A percentile compares a stretch with the other conserved stretches of the same genome.
Conservation (phyloP, 2,797 vertebrate genomes). For the Mus minutoides region DNA sequence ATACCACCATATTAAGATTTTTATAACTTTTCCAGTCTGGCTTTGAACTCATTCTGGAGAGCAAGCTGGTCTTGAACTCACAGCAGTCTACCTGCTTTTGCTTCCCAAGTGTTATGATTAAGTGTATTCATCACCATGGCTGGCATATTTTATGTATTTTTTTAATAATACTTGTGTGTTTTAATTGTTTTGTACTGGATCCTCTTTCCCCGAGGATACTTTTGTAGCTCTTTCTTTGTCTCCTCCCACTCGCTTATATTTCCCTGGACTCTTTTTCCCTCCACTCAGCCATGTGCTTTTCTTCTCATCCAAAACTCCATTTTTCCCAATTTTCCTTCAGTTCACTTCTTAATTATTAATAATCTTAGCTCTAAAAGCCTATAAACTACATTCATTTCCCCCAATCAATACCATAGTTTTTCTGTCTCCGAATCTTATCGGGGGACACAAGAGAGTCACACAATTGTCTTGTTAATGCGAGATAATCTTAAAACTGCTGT, state of each 20-base stretch:
- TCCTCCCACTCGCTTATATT: not conserved
- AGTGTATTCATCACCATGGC: not conserved
- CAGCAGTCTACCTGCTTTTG: not conserved
- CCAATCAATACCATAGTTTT: not conserved
- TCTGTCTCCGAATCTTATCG: not conserved
- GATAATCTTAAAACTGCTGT: not conserved
- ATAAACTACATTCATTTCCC: not conserved
- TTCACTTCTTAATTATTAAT: slow-evolving; percentile 7
- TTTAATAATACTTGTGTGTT: not conserved
- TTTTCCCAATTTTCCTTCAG: not conserved
- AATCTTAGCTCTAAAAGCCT: not conserved
- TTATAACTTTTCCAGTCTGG: not conserved
- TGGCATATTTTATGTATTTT: not conserved
- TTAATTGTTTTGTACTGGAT: not conserved
- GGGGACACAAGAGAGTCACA: not conserved
- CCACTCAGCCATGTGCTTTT: not conserved
- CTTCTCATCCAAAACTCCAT: not conserved
- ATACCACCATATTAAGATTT: not conserved
- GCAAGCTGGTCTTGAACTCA: not conserved
- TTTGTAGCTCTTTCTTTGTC: not conserved
- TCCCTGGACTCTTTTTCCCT: not conserved
- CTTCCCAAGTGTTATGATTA: not conserved
- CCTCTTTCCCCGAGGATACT: not conserved
- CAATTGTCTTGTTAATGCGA: not conserved
- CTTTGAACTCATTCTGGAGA: not conserved